Base-by-base conservation (phyloP, 2,888 invertebrate species). In the Drosophila neutralis region DNA sequence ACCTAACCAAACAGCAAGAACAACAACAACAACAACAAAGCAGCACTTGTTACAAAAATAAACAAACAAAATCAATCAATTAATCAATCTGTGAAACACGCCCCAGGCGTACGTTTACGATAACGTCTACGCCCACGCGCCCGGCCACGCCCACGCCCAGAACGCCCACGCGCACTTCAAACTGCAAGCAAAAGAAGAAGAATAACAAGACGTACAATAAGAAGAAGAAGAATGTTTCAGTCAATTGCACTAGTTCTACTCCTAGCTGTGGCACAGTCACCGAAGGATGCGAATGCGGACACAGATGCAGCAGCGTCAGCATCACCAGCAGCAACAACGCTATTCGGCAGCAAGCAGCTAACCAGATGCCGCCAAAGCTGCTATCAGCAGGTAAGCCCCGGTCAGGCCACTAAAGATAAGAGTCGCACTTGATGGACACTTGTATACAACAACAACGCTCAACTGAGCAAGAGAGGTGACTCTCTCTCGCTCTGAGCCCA, bases 321-420 rank as follows among this genome's bases (percentile, higher is more conserved):
- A n/a, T 33, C 61, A 29, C 24, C 69, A 21, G 58, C 80, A 40
- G 58, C 69, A 35, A 63, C 77, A 48, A 69, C 75, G 49, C 69
- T 76, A 66, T 76, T 91, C 53, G 87, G 84, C 74, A 89, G 90
- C 69, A 92, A 92, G 78, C 92, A 92, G 88, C 87, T 92, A 72
- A 91, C 83, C 83, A 92, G 91, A 89, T 92, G 92, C 87, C 92
- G 91, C 80, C 92, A 92, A 90, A 92, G 91, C 80, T 92, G 92
- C 87, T 92, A 92, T 90, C 92, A 91, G 85, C 92, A 92, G 92
- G 92, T 92, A 85, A 86, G 90, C 61, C 72, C 78, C 52, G 59
- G 51, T 61, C 63, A 45, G 57, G 36, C 62, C 75, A 77, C 61
- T 62, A 61, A 62, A 79, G 79, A 78, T 78, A 78, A 76, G 69